These are phyloP conservation scores for Trachops cirrhosus DNA, from an alignment of 2,797 vertebrate genomes.

Conservation along the genomic window DNA sequence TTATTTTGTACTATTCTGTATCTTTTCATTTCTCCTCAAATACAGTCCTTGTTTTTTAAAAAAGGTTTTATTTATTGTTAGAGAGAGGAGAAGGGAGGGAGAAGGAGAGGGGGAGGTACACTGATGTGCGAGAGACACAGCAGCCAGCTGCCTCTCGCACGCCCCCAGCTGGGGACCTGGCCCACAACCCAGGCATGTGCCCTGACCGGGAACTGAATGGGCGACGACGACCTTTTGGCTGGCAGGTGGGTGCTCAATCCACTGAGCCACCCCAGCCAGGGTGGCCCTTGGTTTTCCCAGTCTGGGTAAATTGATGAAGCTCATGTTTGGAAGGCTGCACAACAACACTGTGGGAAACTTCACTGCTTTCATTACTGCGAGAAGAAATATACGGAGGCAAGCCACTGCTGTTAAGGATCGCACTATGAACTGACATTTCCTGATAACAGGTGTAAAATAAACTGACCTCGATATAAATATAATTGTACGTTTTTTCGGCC, in stretches of 20 bases:
- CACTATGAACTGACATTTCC: not conserved
- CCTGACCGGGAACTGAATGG: no score
- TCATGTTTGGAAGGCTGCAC: constrained; percentile 37
- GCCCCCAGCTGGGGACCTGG: no score
- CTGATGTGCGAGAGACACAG: no score
- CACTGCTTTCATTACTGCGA: constrained; percentile 7
- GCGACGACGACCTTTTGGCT: no score
- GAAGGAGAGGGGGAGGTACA: no score
- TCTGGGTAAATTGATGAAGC: constrained; percentile 6
- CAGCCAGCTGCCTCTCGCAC: no score
- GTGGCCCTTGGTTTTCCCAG: not conserved
- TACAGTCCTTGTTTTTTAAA: not conserved
- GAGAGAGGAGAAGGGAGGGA: no score
- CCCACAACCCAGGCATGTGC: no score
- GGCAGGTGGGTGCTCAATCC: no score
- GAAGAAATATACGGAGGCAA: constrained; percentile 21
- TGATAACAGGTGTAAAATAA: constrained; percentile 10
- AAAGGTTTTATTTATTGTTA: no score
- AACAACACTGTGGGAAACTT: not conserved
- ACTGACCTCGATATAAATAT: constrained; percentile 97
- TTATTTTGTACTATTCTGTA: not conserved
- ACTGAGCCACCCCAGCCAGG: no score
- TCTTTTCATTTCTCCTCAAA: constrained; percentile 20
- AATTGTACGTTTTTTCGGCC: constrained; percentile 95
- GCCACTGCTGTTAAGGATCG: not conserved